Conservation (phyloP, 2,113 vertebrate genomes). For the Gorilla gorilla region DNA sequence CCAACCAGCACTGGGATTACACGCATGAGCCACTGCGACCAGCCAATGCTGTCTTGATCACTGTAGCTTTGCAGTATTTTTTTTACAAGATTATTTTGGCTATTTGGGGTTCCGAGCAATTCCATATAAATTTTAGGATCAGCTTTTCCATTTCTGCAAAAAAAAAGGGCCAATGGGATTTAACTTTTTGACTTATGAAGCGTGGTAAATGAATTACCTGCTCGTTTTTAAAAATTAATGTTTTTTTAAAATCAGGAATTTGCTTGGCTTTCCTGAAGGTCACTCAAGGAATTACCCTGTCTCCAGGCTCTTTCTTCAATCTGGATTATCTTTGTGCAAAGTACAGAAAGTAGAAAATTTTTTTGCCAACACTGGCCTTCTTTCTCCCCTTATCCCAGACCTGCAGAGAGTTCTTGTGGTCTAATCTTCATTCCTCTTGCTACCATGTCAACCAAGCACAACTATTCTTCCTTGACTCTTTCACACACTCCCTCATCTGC, state of each 20-base stretch:
- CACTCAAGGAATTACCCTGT: background rate
- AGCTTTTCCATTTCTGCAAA: conserved; percentile 15
- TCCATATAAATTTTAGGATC: background rate
- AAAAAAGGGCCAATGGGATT: background rate
- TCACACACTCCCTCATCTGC: background rate
- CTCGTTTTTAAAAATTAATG: background rate
- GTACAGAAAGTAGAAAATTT: background rate
- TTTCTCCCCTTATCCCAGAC: background rate
- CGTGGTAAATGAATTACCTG: background rate
- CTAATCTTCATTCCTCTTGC: background rate
- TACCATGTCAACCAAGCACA: background rate
- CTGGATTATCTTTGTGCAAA: background rate
- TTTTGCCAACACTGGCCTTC: background rate
- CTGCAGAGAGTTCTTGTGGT: background rate
- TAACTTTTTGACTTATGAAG: conserved; percentile 40
- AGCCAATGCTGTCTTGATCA: background rate
- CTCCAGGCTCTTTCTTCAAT: background rate
- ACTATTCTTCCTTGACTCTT: background rate
- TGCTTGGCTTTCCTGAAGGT: background rate
- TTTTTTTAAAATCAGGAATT: background rate
- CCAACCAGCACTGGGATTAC: too few species aligned
- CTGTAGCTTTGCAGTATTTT: background rate
- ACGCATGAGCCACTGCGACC: too few species aligned
- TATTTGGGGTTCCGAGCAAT: background rate
- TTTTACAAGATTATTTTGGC: background rate